Base-by-base conservation (phyloP, 2,113 vertebrate species). In the Lepus americanus region DNA sequence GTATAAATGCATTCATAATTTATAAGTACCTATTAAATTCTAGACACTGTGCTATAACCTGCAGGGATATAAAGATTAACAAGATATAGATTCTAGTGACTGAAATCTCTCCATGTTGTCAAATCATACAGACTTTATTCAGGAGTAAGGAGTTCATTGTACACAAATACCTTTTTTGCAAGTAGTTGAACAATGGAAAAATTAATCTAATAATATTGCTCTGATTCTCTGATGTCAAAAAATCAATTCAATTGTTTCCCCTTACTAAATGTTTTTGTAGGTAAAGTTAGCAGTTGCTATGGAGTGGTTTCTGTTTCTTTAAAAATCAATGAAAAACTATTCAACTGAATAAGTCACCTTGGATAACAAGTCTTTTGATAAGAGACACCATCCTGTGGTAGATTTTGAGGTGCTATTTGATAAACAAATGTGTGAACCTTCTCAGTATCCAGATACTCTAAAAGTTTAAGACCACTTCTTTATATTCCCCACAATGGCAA, bases 381-480 rank as follows among this genome's bases (percentile, higher is more conserved):
- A 84, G 4, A 67, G 89, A 16, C 10, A 82, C 10, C 5, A 66
- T 61, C 31, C 8, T 36, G 20, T 53, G 8, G 73, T 87, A 66
- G 79, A 90, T 5, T 72, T 91, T 49, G 70, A 88, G 1, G 16
- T 83, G 5, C 2, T 55, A 61, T 81, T 74, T 90, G 14, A 94
- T 67, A 87, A 94, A 83, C 33, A 92, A 93, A 63, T 72, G 36
- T 23, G 25, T 92, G 27, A 87, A 22, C 7, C 36, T 78, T 31
- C 49, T 87, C 19, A 74, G 67, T 84, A 16, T 91, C 70, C 19
- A 39, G 76, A 80, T 78, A 74, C 53, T 85, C 22, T 92, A 85
- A 88, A 90, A 51, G 86, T 94, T 25, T 74, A 51, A 86, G 92
- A 77, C 61, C 23, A 29, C 39, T 79, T 76, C 20, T 88, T 90